Evolutionary conservation across 2,888 invertebrate genomes (phyloP).

Genomic region (Pandemis cinnamomeana): DNA sequence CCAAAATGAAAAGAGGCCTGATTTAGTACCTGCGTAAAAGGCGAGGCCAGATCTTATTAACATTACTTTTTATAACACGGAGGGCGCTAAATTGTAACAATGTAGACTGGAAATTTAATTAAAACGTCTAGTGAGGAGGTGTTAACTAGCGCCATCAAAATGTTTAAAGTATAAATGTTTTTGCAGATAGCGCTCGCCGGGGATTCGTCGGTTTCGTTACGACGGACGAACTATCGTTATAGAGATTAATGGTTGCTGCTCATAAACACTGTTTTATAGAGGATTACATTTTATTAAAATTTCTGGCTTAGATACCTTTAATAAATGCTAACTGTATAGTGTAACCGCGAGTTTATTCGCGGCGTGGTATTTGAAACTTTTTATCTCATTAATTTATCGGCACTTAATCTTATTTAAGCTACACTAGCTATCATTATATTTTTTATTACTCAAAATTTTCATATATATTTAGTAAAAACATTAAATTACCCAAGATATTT

Average conservation of each 20-base stretch:
- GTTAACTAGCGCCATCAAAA: conserved; percentile 75
- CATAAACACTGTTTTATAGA: conserved; percentile 18
- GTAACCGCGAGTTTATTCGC: background rate
- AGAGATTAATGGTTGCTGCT: conserved; percentile 32
- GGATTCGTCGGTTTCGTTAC: conserved; percentile 44
- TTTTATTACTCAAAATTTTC: no score
- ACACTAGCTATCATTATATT: no score
- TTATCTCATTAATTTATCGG: background rate
- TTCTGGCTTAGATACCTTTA: background rate
- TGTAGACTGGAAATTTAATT: conserved; percentile 80
- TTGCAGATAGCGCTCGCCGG: conserved; percentile 46
- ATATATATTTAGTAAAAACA: no score
- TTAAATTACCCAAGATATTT: no score
- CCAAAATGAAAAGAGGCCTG: conserved; percentile 79
- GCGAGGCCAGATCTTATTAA: conserved; percentile 78
- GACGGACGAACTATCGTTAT: conserved; percentile 31
- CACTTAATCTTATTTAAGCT: background rate
- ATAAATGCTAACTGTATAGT: background rate
- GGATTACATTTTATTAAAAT: background rate
- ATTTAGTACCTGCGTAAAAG: conserved; percentile 78
- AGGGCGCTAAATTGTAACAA: conserved; percentile 78
- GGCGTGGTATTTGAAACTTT: background rate
- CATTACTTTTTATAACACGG: conserved; percentile 82
- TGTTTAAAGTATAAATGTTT: conserved; percentile 61
- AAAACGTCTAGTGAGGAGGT: conserved; percentile 75